A percentile compares a stretch with the other conserved stretches of the same genome.
phyloP scores from a whole-genome alignment of 2,888 invertebrate species.

The Phengaris alcon region DNA sequence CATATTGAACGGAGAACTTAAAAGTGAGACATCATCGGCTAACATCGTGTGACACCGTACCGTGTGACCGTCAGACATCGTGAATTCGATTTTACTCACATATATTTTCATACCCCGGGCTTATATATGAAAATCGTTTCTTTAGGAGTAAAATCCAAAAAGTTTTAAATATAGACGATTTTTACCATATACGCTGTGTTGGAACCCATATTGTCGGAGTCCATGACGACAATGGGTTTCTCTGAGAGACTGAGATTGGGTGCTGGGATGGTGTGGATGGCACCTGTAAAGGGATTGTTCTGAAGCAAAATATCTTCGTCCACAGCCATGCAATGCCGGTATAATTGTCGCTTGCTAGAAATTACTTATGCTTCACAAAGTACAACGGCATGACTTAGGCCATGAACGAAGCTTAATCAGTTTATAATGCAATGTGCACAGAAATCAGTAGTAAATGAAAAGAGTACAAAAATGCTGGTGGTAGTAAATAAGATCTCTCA shows the following conservation, averaged over 20 bases:
- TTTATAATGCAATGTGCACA: conserved; percentile 35
- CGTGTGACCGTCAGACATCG: too few species aligned
- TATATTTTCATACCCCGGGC: too few species aligned
- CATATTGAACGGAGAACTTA: too few species aligned
- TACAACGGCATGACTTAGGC: conserved; percentile 28
- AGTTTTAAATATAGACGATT: conserved; percentile 13
- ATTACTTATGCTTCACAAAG: not conserved
- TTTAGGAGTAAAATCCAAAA: too few species aligned
- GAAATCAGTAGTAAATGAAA: conserved; percentile 7
- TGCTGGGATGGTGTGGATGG: conserved; percentile 92
- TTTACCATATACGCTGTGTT: conserved; percentile 53
- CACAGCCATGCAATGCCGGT: conserved; percentile 48
- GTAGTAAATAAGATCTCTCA: not conserved
- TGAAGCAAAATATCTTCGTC: conserved; percentile 56
- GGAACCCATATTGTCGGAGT: conserved; percentile 45
- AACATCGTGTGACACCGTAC: too few species aligned
- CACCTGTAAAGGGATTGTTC: conserved; percentile 76
- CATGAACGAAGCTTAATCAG: conserved; percentile 29
- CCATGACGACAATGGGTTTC: conserved; percentile 78
- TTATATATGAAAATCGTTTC: too few species aligned
- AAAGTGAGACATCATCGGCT: too few species aligned
- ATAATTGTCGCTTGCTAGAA: not conserved
- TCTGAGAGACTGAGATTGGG: conserved; percentile 87
- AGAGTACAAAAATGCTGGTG: not conserved
- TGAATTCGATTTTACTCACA: too few species aligned